These are phyloP conservation scores for Sinocyclocheilus anophthalmus DNA, from an alignment of 2,113 vertebrate species.

Conservation along the genomic window DNA sequence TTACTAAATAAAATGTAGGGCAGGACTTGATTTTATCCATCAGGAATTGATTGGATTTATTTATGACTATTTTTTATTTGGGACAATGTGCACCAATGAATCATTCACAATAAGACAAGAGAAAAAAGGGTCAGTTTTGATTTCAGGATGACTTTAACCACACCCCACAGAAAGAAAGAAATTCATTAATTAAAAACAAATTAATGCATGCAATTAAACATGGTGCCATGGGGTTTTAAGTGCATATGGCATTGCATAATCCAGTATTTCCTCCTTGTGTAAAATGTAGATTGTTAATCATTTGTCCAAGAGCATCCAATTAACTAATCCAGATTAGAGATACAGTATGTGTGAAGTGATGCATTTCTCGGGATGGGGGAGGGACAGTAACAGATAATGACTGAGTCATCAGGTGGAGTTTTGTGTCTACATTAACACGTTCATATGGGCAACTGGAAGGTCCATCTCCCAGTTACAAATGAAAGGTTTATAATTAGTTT, in stretches of 20 bases:
- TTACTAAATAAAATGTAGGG: background rate
- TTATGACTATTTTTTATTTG: background rate
- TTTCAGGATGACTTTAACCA: background rate
- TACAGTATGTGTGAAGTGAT: background rate
- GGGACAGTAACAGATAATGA: constrained; percentile 25
- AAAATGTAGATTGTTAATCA: constrained; percentile 29
- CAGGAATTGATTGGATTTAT: background rate
- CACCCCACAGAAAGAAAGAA: background rate
- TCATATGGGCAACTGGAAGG: constrained; percentile 35
- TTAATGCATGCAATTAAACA: constrained; percentile 15
- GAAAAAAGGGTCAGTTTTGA: background rate
- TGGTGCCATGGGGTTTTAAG: background rate
- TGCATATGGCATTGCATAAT: constrained; percentile 18
- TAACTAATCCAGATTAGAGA: constrained; percentile 15
- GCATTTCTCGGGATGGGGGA: background rate
- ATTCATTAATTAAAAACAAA: background rate
- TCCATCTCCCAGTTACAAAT: constrained; percentile 37
- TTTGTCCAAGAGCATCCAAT: constrained; percentile 25
- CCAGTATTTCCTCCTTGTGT: background rate
- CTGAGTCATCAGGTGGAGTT: constrained; percentile 13
- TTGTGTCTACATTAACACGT: constrained; percentile 7
- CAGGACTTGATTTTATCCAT: background rate
- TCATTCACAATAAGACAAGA: background rate
- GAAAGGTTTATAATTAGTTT: constrained; percentile 51
- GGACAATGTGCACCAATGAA: background rate